Conservation (phyloP, 1,140 invertebrate genomes). For the Radopholus similis region DNA sequence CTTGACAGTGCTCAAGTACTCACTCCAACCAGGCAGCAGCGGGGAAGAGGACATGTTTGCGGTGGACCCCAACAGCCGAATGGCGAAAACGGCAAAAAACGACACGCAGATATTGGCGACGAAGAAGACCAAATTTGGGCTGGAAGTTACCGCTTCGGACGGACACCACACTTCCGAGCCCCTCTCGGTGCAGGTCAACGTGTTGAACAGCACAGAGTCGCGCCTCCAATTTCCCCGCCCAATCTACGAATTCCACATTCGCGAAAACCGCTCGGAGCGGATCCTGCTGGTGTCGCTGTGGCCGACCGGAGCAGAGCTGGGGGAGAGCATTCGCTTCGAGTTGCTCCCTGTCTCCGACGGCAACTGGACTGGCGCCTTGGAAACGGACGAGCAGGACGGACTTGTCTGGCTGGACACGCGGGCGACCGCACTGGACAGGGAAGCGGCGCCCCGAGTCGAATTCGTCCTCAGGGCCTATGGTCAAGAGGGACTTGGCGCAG, state of each 20-base stretch:
- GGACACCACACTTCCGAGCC: constrained; percentile 36
- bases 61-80: neutral
- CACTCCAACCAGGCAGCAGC: no score
- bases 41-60: no score
- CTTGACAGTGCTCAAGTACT: no score
- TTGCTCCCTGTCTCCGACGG: constrained; percentile 19
- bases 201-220: constrained; percentile 7
- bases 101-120: neutral
- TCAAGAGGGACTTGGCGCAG: constrained; percentile 2
- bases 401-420: constrained; percentile 2
- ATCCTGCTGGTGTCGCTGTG: constrained; percentile 25
- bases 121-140: constrained; percentile 33
- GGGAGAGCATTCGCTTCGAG: constrained; percentile 28
- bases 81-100: neutral
- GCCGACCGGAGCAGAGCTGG: constrained; percentile 15
- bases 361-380: constrained; percentile 7
- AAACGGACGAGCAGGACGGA: constrained; percentile 5
- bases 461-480: constrained; percentile 23
- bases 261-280: constrained; percentile 34
- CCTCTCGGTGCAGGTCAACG: constrained; percentile 19
- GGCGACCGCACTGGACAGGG: neutral
- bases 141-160: constrained; percentile 43
- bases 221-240: constrained; percentile 23
- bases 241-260: constrained; percentile 22
- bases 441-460: constrained; percentile 21